Evolutionary conservation across 2,888 invertebrate genomes (phyloP), one percentile per base, ranked within the genome.

Genomic region (Pristionchus mayeri): DNA sequence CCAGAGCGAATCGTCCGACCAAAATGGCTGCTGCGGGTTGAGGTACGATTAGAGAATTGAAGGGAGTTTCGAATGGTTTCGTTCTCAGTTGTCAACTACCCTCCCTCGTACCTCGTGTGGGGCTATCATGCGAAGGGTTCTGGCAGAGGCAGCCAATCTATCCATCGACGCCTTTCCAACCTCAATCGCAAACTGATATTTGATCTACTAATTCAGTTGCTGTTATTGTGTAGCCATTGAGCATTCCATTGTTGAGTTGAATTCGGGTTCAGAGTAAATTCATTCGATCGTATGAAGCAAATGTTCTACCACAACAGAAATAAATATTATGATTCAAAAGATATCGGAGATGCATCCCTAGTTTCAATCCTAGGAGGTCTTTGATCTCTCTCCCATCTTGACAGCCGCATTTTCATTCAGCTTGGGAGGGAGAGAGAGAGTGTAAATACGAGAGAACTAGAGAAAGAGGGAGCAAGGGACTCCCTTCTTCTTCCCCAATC

Each of bases 21-120:
- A 34, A 79, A 79, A 18, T 44, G 79, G 34, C 52, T 79, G 18
- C 54, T 54, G 16, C 30, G 79, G 54, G 54, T 79, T 13, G 79
- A 79, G 79, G 54, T 79, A 16, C 21, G 48, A 16, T 18, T 44
- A 75, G 2, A 75, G 7, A 40, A 75, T 2, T n/a, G n/a, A 37
- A 0, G 3, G 21, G 27, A 2, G 16, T 37, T 37, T 63, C 63
- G 9, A 67, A 67, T 7, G 2, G 1, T 4, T 67, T 67, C 21
- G 4, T 54, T 54, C 54, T 44, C 48, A 76, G 76, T 50, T 76
- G 34, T 34, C 54, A 30, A 37, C 79, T 4, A 79, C 54, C 3
- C 79, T 79, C 44, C 79, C 79, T 37, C 79, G 79, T n/a, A 79
- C 79, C 4, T 79, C 79, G 18, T 52, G 54, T 54, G 79, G 79